These are phyloP conservation scores for Barnardius zonarius DNA, from an alignment of 2,113 vertebrate species.

Conservation along the genomic window DNA sequence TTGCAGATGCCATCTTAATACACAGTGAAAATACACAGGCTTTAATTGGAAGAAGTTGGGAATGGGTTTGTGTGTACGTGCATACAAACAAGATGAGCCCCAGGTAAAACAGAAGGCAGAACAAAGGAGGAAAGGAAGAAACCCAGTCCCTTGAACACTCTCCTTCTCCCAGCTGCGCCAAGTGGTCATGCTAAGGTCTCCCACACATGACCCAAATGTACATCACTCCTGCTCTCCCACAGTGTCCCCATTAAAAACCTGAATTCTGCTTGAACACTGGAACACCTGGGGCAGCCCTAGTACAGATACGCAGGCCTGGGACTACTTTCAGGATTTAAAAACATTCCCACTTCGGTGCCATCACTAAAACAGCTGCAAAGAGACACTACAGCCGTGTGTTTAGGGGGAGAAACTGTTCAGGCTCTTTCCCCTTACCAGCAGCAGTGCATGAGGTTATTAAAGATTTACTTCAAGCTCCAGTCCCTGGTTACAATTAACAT, in stretches of 20 bases:
- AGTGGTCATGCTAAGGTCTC: fast-evolving
- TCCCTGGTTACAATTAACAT: constrained; percentile 19
- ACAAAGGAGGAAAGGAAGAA: neutral
- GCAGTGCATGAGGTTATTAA: neutral
- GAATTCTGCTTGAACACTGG: neutral
- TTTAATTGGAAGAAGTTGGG: neutral
- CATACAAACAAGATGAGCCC: neutral
- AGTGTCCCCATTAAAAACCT: neutral
- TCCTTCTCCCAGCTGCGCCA: neutral
- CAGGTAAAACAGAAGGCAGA: neutral
- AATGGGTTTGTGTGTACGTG: neutral
- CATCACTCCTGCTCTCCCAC: neutral
- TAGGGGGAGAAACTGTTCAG: neutral
- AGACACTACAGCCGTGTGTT: neutral
- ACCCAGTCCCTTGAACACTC: neutral
- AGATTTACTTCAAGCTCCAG: neutral
- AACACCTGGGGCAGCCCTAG: neutral
- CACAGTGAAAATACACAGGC: neutral
- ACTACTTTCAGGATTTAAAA: neutral
- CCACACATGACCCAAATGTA: neutral
- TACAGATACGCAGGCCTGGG: fast-evolving
- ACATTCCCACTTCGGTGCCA: neutral
- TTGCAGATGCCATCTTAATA: neutral
- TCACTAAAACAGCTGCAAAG: neutral
- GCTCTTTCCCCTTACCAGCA: neutral